Evolutionary conservation across 2,888 invertebrate genomes (phyloP).

Genomic region (Cantharis lateralis): DNA sequence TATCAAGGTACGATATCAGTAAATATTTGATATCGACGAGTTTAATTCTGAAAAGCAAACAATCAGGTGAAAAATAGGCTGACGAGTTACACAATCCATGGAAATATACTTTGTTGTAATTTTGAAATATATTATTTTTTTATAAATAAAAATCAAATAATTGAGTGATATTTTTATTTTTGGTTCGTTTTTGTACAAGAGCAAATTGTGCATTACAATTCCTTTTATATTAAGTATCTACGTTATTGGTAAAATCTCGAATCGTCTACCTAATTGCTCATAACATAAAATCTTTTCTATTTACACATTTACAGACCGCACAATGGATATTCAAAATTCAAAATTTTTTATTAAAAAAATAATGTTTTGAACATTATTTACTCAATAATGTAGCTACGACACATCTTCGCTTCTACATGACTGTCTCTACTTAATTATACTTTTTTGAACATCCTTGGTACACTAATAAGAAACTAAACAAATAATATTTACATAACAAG

Average conservation of each 20-base stretch:
- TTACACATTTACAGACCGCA: background rate
- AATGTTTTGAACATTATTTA: background rate
- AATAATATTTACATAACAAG: conserved; percentile 20
- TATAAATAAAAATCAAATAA: background rate
- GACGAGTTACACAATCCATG: conserved; percentile 5
- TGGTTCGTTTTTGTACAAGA: background rate
- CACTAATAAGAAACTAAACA: background rate
- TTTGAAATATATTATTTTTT: background rate
- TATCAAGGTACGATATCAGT: conserved; percentile 14
- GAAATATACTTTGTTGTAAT: background rate
- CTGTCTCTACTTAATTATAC: background rate
- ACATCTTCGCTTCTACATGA: conserved; percentile 15
- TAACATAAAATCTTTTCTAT: background rate
- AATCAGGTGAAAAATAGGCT: conserved; percentile 19
- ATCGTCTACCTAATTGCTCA: conserved; percentile 1
- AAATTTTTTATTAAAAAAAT: background rate
- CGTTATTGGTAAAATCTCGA: background rate
- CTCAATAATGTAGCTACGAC: conserved; percentile 3
- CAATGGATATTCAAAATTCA: background rate
- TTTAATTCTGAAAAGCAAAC: conserved; percentile 24
- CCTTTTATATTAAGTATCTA: background rate
- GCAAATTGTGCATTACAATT: background rate
- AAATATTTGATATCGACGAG: conserved; percentile 23
- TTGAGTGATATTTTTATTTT: conserved; percentile 1
- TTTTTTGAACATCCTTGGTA: background rate